Conservation (phyloP, 2,797 vertebrate genomes). For the Rachycentron canadum region DNA sequence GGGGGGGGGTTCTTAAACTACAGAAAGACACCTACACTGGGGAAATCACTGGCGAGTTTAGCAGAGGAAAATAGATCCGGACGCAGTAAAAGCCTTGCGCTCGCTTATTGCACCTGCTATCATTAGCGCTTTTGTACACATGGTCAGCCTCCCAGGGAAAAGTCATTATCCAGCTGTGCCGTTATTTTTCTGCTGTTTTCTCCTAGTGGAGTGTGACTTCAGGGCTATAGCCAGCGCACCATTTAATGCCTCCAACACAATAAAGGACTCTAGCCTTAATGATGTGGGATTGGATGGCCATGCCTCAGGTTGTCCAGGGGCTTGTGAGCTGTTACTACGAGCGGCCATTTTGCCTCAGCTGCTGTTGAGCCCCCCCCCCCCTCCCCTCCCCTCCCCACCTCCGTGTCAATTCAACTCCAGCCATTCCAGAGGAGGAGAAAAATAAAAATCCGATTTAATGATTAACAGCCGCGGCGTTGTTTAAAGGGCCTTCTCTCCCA, state of each 20-base stretch:
- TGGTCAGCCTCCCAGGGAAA: constrained; percentile 84
- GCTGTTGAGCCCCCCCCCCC: constrained; percentile 23
- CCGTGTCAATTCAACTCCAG: constrained; percentile 60
- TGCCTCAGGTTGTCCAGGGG: constrained; percentile 79
- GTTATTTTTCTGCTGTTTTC: constrained; percentile 80
- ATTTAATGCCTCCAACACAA: constrained; percentile 84
- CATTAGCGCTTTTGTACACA: constrained; percentile 85
- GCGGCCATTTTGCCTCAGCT: constrained; percentile 77
- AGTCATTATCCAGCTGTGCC: constrained; percentile 85
- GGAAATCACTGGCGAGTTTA: constrained; percentile 84
- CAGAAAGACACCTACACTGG: constrained; percentile 81
- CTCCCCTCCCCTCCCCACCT: too few species aligned
- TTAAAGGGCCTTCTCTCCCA: constrained; percentile 32
- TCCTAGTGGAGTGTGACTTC: constrained; percentile 81
- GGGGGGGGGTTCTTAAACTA: constrained; percentile 75
- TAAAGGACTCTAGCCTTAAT: constrained; percentile 84
- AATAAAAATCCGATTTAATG: constrained; percentile 63
- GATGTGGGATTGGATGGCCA: constrained; percentile 83
- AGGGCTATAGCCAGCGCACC: constrained; percentile 78
- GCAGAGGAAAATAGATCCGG: constrained; percentile 81
- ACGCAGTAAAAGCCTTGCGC: constrained; percentile 79
- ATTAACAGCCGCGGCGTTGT: constrained; percentile 52
- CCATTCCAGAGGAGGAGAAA: constrained; percentile 59
- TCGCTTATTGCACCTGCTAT: constrained; percentile 84
- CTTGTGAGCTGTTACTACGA: constrained; percentile 74